Conservation (phyloP, 2,888 invertebrate species). For the Drosophila peninsularis region DNA sequence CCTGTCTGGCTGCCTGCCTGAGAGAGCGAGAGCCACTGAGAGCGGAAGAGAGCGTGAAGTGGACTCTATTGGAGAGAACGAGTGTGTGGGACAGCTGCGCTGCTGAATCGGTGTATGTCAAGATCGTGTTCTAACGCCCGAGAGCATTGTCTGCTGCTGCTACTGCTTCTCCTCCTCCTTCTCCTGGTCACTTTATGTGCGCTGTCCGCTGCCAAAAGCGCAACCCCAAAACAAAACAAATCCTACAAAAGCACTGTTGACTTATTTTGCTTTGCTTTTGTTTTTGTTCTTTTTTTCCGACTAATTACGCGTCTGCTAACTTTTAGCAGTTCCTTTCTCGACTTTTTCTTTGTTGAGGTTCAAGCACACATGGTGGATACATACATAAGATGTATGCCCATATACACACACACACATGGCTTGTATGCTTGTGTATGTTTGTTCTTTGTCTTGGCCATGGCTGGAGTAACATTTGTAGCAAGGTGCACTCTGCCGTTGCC, state of each 20-base stretch:
- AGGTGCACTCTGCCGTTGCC: constrained; percentile 34
- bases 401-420: constrained; percentile 1
- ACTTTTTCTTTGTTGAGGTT: constrained; percentile 58
- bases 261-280: constrained; percentile 16
- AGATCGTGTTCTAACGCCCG: constrained; percentile 58
- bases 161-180: constrained; percentile 3
- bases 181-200: constrained; percentile 31
- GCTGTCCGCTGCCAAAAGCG: constrained; percentile 47
- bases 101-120: constrained; percentile 44
- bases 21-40: constrained; percentile 9
- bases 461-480: constrained; percentile 43
- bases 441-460: constrained; percentile 67
- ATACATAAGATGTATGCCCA: background rate
- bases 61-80: constrained; percentile 36
- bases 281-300: constrained; percentile 5
- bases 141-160: constrained; percentile 18
- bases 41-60: constrained; percentile 18
- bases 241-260: constrained; percentile 29
- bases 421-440: background rate
- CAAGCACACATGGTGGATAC: background rate
- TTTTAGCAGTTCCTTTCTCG: constrained; percentile 41
- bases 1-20: constrained; percentile 18
- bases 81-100: constrained; percentile 18
- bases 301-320: constrained; percentile 50
- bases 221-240: constrained; percentile 28